Evolutionary conservation across 1,140 invertebrate genomes (phyloP).

Genomic region (Drosophila pallidifrons): DNA sequence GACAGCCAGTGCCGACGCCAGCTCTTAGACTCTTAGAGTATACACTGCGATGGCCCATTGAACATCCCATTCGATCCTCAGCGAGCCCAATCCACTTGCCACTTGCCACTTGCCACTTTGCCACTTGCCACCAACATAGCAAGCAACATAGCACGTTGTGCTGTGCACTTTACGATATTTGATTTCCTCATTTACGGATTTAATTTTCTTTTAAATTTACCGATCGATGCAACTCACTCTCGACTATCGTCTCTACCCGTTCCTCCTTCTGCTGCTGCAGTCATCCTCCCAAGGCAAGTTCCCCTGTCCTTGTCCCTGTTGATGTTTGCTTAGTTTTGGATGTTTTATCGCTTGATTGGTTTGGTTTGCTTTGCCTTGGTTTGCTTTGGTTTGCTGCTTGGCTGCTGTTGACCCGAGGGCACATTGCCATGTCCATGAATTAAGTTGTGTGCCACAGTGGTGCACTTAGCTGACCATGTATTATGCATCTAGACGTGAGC

Average conservation of each 20-base stretch:
- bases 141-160: conserved; percentile 52
- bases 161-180: conserved; percentile 82
- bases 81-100: conserved; percentile 47
- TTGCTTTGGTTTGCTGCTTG: conserved; percentile 67
- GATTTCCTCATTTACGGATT: conserved; percentile 84
- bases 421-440: conserved; percentile 50
- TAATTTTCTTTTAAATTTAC: conserved; percentile 83
- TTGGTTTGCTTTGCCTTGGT: conserved; percentile 44
- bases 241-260: conserved; percentile 47
- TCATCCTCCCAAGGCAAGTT: conserved; percentile 39
- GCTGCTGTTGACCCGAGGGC: conserved; percentile 62
- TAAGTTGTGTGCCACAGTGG: conserved; percentile 58
- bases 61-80: conserved; percentile 40
- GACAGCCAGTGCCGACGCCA: conserved; percentile 40
- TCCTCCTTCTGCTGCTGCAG: conserved; percentile 28
- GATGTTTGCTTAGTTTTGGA: conserved; percentile 79
- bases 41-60: conserved; percentile 42
- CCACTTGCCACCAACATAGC: conserved; percentile 53
- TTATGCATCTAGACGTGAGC: conserved; percentile 10
- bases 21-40: conserved; percentile 11
- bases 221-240: conserved; percentile 44
- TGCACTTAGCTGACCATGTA: conserved; percentile 27
- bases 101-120: conserved; percentile 13
- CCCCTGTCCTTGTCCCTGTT: conserved; percentile 31
- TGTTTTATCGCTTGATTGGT: conserved; percentile 78